Evolutionary conservation across 1,140 invertebrate species (phyloP), one percentile per base, ranked within the genome.

Genomic region (Diorhabda carinulata): DNA sequence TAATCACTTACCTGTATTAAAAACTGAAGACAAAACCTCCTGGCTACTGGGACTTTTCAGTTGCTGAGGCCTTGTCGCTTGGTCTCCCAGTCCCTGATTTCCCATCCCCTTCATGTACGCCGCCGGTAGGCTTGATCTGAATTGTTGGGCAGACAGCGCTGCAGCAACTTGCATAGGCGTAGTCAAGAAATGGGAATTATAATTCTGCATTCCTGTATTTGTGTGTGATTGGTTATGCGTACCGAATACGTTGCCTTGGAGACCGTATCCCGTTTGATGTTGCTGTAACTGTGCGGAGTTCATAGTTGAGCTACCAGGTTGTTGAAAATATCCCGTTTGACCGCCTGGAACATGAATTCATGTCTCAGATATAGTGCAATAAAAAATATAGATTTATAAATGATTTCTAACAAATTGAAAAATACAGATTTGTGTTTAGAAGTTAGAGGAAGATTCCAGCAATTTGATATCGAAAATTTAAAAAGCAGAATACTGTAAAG

Each of bases 311-410:
- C 69, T 79, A 10, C 75, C 78, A 5, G 79, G 78, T 69, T 79
- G 78, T 73, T 80, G 80, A 69, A 76, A 81, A 65, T 78, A 81
- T 8, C 79, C 80, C 61, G 76, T 78, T 65, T 81, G 80, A n/a
- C 75, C 80, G 45, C 77, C 78, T 78, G 47, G 47, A 67, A 67
- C 64, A 52, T 25, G 25, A 25, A 25, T 25, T 25, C 25, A 25
- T 25, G 25, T 25, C 9, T 25, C 9, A 61, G 44, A 25, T 9
- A n/a, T 57, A 57, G 57, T 57, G 7, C 9, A 7, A 25, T 61
- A 61, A n/a, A 4, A 25, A 25, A 2, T 56, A 6, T 56, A 6
- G 52, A 56, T 56, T 56, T 2, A 56, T 56, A 56, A 56, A n/a
- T n/a, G 2, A 7, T 56, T n/a, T 25, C 25, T 25, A 25, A 25